Conservation (phyloP, 2,888 invertebrate genomes). For the Xestoiulus laeticollis region DNA sequence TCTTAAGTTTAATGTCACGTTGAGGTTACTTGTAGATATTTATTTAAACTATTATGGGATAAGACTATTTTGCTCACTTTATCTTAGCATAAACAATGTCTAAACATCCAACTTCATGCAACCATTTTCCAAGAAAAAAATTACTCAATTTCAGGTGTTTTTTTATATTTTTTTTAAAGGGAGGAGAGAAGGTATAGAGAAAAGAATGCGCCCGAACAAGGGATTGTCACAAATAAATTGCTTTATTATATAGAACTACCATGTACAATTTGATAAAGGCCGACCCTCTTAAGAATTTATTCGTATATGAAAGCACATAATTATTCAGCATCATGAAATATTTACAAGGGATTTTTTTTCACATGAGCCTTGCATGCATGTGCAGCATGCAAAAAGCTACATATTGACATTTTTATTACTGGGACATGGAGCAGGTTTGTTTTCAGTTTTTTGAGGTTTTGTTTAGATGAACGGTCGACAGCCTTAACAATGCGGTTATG, state of each 20-base stretch:
- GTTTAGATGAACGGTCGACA: constrained; percentile 29
- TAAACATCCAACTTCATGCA: too few species aligned
- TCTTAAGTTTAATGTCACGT: too few species aligned
- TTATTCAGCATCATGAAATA: constrained; percentile 12
- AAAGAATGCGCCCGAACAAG: background rate
- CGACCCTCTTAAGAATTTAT: background rate
- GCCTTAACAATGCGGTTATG: constrained; percentile 36
- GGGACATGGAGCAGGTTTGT: constrained; percentile 3
- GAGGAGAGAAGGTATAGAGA: background rate
- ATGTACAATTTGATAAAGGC: background rate
- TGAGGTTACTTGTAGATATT: too few species aligned
- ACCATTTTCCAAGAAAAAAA: too few species aligned
- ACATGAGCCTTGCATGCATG: too few species aligned
- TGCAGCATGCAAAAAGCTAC: background rate
- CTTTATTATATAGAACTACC: background rate
- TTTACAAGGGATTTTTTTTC: background rate
- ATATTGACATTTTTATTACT: constrained; percentile 15
- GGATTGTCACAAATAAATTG: constrained; percentile 3
- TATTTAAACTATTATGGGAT: too few species aligned
- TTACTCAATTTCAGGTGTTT: too few species aligned
- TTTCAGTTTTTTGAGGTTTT: background rate
- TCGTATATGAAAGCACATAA: background rate
- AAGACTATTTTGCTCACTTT: too few species aligned
- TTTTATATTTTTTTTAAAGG: background rate
- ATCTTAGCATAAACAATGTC: too few species aligned